phyloP scores from a whole-genome alignment of 2,888 invertebrate species.

The Stenodera caucasica region DNA sequence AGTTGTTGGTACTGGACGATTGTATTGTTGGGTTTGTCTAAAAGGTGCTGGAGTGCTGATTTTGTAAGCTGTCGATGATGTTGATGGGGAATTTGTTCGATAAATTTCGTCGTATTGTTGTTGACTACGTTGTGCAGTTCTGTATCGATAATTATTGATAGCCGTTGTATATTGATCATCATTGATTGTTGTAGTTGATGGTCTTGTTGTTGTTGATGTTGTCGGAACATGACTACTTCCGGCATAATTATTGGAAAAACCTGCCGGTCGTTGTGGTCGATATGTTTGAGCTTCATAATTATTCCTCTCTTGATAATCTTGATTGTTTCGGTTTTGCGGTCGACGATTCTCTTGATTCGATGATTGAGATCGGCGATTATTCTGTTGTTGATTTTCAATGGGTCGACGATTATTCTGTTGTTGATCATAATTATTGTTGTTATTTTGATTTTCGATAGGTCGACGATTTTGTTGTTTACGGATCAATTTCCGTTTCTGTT shows the following conservation, averaged over 20 bases:
- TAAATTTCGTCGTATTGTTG: slow-evolving; percentile 44
- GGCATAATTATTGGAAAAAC: slow-evolving; percentile 55
- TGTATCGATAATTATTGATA: slow-evolving; percentile 35
- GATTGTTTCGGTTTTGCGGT: slow-evolving; percentile 37
- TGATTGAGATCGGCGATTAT: slow-evolving; percentile 44
- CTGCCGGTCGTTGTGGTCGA: slow-evolving; percentile 49
- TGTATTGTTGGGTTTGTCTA: slow-evolving; percentile 47
- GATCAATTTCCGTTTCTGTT: slow-evolving; percentile 53
- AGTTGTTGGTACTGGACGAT: slow-evolving; percentile 33
- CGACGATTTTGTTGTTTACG: slow-evolving; percentile 49
- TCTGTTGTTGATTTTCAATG: slow-evolving; percentile 47
- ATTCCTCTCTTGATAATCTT: slow-evolving; percentile 33
- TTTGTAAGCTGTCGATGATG: slow-evolving; percentile 41
- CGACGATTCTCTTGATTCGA: slow-evolving; percentile 46
- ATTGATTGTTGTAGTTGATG: slow-evolving; percentile 39
- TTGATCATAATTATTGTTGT: slow-evolving; percentile 43
- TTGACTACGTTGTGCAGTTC: slow-evolving; percentile 28
- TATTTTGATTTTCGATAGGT: slow-evolving; percentile 27
- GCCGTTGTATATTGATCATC: slow-evolving; percentile 45
- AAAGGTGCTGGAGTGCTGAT: slow-evolving; percentile 54
- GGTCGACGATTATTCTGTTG: slow-evolving; percentile 34
- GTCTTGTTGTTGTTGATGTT: slow-evolving; percentile 53
- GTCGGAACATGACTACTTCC: slow-evolving; percentile 58
- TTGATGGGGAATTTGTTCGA: slow-evolving; percentile 34
- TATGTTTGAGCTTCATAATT: slow-evolving; percentile 42